Evolutionary conservation across 92 coral and sea anemone genomes (phyloP), one percentile per base, ranked within the genome.

Genomic region (Plumapathes pennacea): DNA sequence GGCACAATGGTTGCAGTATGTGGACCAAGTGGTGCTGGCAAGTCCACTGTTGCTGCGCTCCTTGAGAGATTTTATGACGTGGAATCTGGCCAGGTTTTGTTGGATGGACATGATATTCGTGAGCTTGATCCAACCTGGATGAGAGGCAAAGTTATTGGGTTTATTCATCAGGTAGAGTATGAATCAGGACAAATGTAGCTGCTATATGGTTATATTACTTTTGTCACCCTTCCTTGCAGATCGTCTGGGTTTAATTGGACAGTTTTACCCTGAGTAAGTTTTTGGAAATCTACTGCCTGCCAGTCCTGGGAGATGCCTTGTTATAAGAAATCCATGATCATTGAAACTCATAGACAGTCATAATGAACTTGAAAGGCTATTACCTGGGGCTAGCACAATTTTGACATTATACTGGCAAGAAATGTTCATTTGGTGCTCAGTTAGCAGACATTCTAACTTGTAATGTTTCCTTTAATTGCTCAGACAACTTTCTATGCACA

Each of bases 11-110:
- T 92, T 24, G 98, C 98, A 2, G 55, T 92, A 5, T 92, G 98
- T 81, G 98, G 98, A 5, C 95, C 85, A 10, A 91, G 97, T 73
- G 97, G 97, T 11, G 84, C 97, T 18, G 98, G 98, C 3, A 92
- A 92, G 54, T 88, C 96, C 21, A 92, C 98, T 26, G 96, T 92
- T 1, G 98, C 98, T 0, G 84, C 96, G 5, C 52, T 92, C 38
- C 71, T 92, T 29, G 98, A 92, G 61, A 69, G 96, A 8, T 88
- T 92, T 54, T 92, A 92, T 72, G 92, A 92, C 45, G 80, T 88
- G 20, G 73, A 81, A 25, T 52, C 57, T 59, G 98, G 98, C 2
- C 44, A 39, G 10, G 62, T 92, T 48, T 33, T 60, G 23, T 80
- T 92, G 52, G 98, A 88, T 80, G 92, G 87, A 28, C 72, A 67